Conservation (phyloP, 2,888 invertebrate species). For the Magallana nippona region DNA sequence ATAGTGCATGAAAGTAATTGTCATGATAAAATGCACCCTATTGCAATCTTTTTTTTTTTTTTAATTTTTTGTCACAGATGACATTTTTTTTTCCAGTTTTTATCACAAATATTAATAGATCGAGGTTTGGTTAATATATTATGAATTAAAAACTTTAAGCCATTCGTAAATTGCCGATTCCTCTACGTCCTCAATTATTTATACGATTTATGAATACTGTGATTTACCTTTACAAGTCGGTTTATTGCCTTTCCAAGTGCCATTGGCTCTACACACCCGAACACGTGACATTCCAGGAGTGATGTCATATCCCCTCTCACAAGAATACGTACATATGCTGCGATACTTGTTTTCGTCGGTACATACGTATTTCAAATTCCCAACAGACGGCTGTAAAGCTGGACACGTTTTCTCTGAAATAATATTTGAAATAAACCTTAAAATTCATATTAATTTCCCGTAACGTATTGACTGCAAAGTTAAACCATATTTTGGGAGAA, state of each 20-base stretch:
- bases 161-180: too few relatives aligned
- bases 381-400: not conserved
- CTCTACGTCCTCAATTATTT: not conserved
- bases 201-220: not conserved
- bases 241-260: constrained; percentile 52
- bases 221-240: constrained; percentile 55
- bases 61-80: too few relatives aligned
- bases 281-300: constrained; percentile 53
- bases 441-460: too few relatives aligned
- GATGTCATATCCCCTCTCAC: constrained; percentile 54
- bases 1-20: too few relatives aligned
- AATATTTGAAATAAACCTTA: not conserved
- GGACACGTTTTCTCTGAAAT: constrained; percentile 47
- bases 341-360: constrained; percentile 50
- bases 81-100: too few relatives aligned
- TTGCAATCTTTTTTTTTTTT: not conserved
- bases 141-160: too few relatives aligned
- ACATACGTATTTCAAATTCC: constrained; percentile 43
- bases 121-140: too few relatives aligned
- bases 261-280: constrained; percentile 50
- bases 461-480: not conserved
- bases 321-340: constrained; percentile 56
- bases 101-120: too few relatives aligned
- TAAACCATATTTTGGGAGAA: not conserved
- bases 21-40: too few relatives aligned